These are phyloP conservation scores for Morphnarchus princeps DNA, from an alignment of 2,113 vertebrate genomes.

Conservation along the genomic window DNA sequence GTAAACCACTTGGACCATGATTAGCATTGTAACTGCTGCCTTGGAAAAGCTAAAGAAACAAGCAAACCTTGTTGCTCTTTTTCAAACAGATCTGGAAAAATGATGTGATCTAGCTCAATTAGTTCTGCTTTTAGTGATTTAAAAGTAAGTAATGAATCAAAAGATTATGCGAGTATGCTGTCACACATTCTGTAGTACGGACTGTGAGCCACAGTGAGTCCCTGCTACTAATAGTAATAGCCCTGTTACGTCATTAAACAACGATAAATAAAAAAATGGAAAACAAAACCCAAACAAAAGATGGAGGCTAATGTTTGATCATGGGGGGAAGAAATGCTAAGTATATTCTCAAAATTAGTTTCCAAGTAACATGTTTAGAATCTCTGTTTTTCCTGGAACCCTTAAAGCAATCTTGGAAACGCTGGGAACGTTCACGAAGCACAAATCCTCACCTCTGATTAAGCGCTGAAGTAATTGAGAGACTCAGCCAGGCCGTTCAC, in stretches of 20 bases:
- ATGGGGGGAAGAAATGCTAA: background rate
- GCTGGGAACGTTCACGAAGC: accelerated
- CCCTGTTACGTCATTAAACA: background rate
- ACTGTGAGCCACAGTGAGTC: background rate
- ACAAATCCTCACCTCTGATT: background rate
- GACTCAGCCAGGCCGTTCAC: no score
- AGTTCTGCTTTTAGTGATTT: background rate
- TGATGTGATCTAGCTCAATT: no score
- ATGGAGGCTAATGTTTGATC: background rate
- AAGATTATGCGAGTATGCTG: background rate
- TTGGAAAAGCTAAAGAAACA: background rate
- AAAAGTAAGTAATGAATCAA: background rate
- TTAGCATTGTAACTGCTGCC: background rate
- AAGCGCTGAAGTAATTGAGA: accelerated
- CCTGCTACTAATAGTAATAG: no score
- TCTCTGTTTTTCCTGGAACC: background rate
- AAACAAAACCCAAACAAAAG: background rate
- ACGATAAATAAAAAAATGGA: background rate
- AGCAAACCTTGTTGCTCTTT: background rate
- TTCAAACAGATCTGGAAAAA: background rate
- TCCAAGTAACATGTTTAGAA: background rate
- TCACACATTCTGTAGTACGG: no score
- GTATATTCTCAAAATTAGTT: background rate
- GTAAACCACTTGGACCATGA: accelerated
- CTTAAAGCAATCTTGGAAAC: background rate